Evolutionary conservation across 2,113 vertebrate species (phyloP).

Genomic region (Polypterus bichir): DNA sequence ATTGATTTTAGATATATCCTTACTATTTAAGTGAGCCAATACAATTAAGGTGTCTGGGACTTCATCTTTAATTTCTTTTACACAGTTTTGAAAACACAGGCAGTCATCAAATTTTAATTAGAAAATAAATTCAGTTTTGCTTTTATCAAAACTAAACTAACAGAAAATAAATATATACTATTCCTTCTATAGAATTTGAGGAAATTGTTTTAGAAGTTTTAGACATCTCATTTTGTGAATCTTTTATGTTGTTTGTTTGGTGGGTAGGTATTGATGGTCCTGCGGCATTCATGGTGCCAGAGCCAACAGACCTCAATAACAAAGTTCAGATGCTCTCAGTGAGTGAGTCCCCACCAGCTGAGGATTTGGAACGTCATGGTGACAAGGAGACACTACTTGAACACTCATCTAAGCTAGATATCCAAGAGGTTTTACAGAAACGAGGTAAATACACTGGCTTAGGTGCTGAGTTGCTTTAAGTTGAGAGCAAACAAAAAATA

Average conservation of each 20-base stretch:
- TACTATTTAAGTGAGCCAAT: no score
- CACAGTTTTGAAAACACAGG: no score
- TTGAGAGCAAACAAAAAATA: no score
- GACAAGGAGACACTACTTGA: constrained; percentile 43
- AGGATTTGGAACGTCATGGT: constrained; percentile 41
- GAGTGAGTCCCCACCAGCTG: constrained; percentile 43
- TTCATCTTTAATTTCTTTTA: no score
- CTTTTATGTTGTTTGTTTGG: constrained; percentile 6
- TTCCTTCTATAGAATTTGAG: no score
- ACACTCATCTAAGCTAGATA: constrained; percentile 54
- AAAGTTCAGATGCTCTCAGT: constrained; percentile 58
- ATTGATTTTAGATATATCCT: no score
- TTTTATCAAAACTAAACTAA: no score
- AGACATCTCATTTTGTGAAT: neutral
- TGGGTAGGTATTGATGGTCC: constrained; percentile 76
- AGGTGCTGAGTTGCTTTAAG: neutral
- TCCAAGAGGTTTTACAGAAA: constrained; percentile 76
- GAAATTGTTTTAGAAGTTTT: no score
- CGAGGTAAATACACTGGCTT: constrained; percentile 47
- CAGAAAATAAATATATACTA: no score
- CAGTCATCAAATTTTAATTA: no score
- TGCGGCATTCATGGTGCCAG: constrained; percentile 61
- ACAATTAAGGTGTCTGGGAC: no score
- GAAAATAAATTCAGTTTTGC: no score
- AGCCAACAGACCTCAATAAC: constrained; percentile 46